Base-by-base conservation (phyloP, 2,797 vertebrate genomes). In the Syngnathus rostellatus region DNA sequence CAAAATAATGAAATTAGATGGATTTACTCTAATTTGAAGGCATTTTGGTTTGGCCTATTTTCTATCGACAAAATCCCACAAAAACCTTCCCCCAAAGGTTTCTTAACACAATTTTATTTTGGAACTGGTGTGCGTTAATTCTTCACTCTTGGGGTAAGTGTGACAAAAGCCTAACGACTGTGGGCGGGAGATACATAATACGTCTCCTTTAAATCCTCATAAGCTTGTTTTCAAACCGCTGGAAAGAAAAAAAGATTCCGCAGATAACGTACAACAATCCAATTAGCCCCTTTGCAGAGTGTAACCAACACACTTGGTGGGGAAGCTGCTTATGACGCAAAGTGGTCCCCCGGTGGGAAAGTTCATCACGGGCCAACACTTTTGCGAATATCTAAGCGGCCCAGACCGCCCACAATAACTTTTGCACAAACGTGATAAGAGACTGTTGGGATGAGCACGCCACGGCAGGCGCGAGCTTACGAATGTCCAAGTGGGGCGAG, bases 401-500 rank as follows among this genome's bases (percentile, higher is more conserved):
- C 37, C 64, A 60, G 62, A 72, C 40, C 11, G 45, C 65, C 31
- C 57, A 64, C 37, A 65, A 68, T 37, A 71, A 46, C 65, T 59
- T 51, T 25, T 69, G 68, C 53, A 72, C 61, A 67, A 68, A 31
- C 51, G 62, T 38, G 63, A 72, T 68, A 72, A 78, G 67, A 75
- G 59, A 76, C 68, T 76, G 70, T 62, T 14, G 41, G 14, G 14
- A 57, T 31, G 14, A 62, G 60, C n/a, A 6, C 16, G 10, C 58
- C 39, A n/a, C n/a, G 19, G 2, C 58, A 6, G 1, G 38, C 17
- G 21, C 41, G 17, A n/a, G 38, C 58, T 40, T 39, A 1, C 9
- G 1, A 17, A 14, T 31, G 25, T 37, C n/a, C 2, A 19, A 61
- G 66, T 67, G 71, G 39, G 39, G 68, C 48, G 50, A 51, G 43